These are phyloP conservation scores for Cybosia mesomella DNA, from an alignment of 2,888 invertebrate species.

Conservation along the genomic window DNA sequence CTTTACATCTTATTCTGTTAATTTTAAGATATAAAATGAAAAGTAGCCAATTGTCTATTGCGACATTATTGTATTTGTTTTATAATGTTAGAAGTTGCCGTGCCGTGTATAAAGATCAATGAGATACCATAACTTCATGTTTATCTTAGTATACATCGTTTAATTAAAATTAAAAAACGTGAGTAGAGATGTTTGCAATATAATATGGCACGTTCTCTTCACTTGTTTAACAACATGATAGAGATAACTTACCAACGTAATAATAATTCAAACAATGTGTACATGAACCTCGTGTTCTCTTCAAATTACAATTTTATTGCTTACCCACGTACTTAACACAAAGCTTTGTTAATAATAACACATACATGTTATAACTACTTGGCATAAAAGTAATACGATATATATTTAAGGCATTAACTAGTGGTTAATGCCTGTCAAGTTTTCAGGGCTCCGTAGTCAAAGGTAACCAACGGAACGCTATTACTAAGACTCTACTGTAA, in stretches of 20 bases:
- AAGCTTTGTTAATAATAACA: neutral
- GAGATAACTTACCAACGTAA: constrained; percentile 4
- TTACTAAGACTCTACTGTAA: too few relatives aligned
- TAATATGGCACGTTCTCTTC: constrained; percentile 8
- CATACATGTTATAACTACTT: neutral
- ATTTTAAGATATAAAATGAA: neutral
- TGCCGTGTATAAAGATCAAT: constrained; percentile 37
- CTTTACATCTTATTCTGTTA: constrained; percentile 34
- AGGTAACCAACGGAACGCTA: too few relatives aligned
- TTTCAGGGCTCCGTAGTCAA: too few relatives aligned
- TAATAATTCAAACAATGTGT: neutral
- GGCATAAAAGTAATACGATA: neutral
- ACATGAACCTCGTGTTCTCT: neutral
- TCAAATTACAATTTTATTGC: neutral
- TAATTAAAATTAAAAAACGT: constrained; percentile 17
- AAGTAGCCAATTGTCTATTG: constrained; percentile 24
- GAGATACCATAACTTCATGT: constrained; percentile 24
- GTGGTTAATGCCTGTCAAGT: too few relatives aligned
- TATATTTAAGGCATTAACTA: too few relatives aligned
- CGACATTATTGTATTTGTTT: constrained; percentile 36
- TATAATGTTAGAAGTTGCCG: constrained; percentile 30
- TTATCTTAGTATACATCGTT: constrained; percentile 19
- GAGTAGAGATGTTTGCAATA: neutral
- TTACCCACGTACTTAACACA: neutral
- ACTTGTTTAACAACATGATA: constrained; percentile 7